Conservation (phyloP, 2,113 vertebrate species). For the Prolemur simus region DNA sequence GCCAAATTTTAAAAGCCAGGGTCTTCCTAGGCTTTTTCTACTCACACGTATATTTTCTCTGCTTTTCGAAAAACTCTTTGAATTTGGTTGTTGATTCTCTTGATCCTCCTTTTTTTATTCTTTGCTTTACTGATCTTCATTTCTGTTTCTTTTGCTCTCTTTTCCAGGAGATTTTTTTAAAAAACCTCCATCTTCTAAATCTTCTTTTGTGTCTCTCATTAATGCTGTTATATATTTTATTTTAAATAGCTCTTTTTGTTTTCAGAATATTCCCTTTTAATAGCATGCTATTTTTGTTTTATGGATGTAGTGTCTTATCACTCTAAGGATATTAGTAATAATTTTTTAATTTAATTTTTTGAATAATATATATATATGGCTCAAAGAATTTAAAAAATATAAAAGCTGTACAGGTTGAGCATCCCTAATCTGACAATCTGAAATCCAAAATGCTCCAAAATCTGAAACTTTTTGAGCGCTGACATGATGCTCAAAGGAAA, state of each 20-base stretch:
- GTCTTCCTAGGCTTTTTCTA: not conserved
- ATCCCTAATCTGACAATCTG: not conserved
- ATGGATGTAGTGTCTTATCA: not conserved
- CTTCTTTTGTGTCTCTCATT: constrained; percentile 24
- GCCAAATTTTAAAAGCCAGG: not conserved
- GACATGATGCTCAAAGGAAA: not conserved
- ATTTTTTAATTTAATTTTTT: constrained; percentile 28
- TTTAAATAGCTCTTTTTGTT: constrained; percentile 22
- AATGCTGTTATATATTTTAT: constrained; percentile 11
- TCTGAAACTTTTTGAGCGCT: not conserved
- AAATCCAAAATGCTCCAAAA: not conserved
- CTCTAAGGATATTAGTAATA: not conserved
- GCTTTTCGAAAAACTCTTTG: not conserved
- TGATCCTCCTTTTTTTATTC: not conserved
- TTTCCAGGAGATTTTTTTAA: not conserved
- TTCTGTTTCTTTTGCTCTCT: not conserved
- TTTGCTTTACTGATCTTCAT: not conserved
- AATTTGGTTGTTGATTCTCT: not conserved
- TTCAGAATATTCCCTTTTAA: constrained; percentile 26
- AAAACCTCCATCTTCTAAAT: not conserved
- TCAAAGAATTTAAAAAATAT: constrained; percentile 34
- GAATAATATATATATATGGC: not conserved
- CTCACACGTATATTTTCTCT: not conserved
- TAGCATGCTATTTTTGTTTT: not conserved
- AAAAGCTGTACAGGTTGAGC: not conserved